Evolutionary conservation across 2,797 vertebrate genomes (phyloP).

Genomic region (Platalea minor): DNA sequence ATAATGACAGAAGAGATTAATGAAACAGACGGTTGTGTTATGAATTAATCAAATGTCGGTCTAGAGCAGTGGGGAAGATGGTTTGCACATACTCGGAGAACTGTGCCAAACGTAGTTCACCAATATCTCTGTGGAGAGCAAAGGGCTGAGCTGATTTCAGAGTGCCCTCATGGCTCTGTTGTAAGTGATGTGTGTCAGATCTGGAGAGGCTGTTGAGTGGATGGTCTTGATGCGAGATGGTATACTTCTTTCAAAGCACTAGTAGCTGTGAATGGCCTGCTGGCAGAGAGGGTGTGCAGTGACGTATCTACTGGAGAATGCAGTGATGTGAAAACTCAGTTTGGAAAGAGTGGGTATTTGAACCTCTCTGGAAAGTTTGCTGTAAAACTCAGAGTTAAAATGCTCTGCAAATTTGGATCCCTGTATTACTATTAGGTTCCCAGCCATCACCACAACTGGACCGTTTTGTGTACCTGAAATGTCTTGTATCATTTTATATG

Average conservation of each 20-base stretch:
- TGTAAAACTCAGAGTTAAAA: not conserved
- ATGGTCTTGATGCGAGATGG: not conserved
- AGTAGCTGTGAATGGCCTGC: not conserved
- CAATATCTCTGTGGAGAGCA: not conserved
- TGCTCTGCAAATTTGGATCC: not conserved
- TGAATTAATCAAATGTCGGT: constrained; percentile 5
- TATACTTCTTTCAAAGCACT: not conserved
- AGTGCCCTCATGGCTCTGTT: fast-evolving
- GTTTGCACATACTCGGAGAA: not conserved
- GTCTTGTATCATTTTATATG: not conserved
- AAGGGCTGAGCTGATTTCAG: not conserved
- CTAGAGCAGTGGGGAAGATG: not conserved
- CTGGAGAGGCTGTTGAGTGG: not conserved
- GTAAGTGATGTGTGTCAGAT: not conserved
- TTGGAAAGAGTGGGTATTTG: not conserved
- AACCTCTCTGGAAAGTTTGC: not conserved
- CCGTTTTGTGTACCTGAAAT: not conserved
- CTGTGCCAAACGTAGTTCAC: not conserved
- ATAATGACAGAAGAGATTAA: not conserved
- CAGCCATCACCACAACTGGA: not conserved
- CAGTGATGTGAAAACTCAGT: not conserved
- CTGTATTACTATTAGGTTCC: not conserved
- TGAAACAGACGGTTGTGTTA: not conserved
- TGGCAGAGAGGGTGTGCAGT: not conserved
- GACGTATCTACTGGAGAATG: not conserved